Conservation (phyloP, 2,113 vertebrate species). For the Cygnus atratus region DNA sequence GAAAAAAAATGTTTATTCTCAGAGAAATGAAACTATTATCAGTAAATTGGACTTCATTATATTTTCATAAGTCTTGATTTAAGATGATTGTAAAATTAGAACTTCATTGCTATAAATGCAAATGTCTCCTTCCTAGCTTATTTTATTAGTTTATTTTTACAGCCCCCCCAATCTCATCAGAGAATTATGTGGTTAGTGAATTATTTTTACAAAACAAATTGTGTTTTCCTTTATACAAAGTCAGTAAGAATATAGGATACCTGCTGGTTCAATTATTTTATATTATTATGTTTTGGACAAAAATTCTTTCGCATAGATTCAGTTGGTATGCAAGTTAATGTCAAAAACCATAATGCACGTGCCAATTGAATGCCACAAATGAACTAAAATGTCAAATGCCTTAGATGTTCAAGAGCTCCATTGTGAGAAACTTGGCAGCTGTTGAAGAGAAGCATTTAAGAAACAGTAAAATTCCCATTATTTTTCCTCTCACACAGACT, state of each 20-base stretch:
- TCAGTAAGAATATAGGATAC: neutral
- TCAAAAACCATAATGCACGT: neutral
- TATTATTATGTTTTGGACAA: neutral
- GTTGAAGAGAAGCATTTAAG: neutral
- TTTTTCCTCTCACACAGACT: neutral
- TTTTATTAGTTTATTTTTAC: constrained; percentile 31
- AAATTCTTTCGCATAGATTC: neutral
- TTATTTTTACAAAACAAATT: constrained; percentile 3
- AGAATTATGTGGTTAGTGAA: constrained; percentile 16
- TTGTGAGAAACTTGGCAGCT: neutral
- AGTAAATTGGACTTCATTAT: constrained; percentile 49
- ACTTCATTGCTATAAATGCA: constrained; percentile 3
- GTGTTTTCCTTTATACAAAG: neutral
- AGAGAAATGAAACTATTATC: constrained; percentile 47
- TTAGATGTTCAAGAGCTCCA: neutral
- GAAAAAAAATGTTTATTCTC: constrained; percentile 29
- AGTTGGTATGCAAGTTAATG: neutral
- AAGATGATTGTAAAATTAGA: constrained; percentile 54
- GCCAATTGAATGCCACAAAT: neutral
- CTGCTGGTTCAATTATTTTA: constrained; percentile 40
- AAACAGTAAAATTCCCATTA: neutral
- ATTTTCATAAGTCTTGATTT: constrained; percentile 62
- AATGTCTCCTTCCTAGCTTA: neutral
- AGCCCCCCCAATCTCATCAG: neutral
- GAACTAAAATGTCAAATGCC: neutral